These are phyloP conservation scores for Chondrilla cf. caribensis DNA, from an alignment of 37 sponge, comb jelly and placozoan species.

Conservation along the genomic window DNA sequence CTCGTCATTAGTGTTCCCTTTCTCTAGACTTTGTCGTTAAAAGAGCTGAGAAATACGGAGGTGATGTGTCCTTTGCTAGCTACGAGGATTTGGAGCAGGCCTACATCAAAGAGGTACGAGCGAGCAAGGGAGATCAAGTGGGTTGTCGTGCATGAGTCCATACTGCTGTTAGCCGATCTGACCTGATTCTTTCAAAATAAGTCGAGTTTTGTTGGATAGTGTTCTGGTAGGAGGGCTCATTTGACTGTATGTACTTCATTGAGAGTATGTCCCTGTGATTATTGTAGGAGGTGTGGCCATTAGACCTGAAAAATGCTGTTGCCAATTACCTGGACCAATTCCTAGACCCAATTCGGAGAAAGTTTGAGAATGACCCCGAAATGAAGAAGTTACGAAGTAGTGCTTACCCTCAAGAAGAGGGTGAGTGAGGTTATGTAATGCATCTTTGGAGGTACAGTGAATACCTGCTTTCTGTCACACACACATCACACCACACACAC, in stretches of 20 bases:
- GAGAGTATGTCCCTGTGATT: background rate
- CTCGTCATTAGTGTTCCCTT: background rate
- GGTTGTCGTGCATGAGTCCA: background rate
- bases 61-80: slow-evolving; percentile 50
- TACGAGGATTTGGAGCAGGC: slow-evolving; percentile 77
- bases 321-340: slow-evolving; percentile 74
- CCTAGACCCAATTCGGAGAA: slow-evolving; percentile 75
- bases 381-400: slow-evolving; percentile 52
- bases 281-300: slow-evolving; percentile 65
- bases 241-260: background rate
- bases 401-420: slow-evolving; percentile 80
- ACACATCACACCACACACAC: no score
- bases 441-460: background rate
- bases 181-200: no score
- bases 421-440: no score
- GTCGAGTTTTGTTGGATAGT: background rate
- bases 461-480: background rate
- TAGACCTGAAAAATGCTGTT: slow-evolving; percentile 92
- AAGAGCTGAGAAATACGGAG: slow-evolving; percentile 82
- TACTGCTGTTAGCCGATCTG: no score
- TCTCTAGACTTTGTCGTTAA: slow-evolving; percentile 78
- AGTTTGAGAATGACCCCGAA: slow-evolving; percentile 64
- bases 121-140: background rate
- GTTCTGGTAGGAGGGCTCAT: background rate
- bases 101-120: slow-evolving; percentile 51